A percentile compares a stretch with the other conserved stretches of the same genome.
These are phyloP conservation scores for Molothrus aeneus DNA, from an alignment of 2,797 vertebrate genomes.

Conservation along the genomic window DNA sequence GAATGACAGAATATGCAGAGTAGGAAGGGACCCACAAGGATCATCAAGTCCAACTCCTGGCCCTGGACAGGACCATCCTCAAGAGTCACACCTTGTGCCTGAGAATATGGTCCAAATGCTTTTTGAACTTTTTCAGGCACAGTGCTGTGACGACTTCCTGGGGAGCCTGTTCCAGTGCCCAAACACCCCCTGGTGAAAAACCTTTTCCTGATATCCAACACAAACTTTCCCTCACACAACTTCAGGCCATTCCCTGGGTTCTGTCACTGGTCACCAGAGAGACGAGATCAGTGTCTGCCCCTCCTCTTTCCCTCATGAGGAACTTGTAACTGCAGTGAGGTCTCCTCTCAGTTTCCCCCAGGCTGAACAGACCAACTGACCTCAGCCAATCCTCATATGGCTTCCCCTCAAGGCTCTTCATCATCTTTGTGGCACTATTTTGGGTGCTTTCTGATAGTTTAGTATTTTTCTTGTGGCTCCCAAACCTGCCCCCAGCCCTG, in stretches of 20 bases:
- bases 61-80: too few species aligned
- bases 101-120: neutral
- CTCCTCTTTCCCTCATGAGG: neutral
- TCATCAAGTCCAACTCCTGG: accelerated
- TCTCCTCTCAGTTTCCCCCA: neutral
- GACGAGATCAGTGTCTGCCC: neutral
- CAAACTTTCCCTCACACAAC: neutral
- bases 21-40: neutral
- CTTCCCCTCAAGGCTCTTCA: neutral
- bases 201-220: neutral
- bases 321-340: neutral
- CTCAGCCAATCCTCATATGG: neutral
- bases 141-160: neutral
- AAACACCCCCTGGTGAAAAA: accelerated
- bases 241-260: neutral
- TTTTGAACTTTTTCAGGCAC: neutral
- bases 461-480: neutral
- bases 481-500: neutral
- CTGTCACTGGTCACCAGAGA: neutral
- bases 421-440: neutral
- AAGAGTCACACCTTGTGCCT: neutral
- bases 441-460: neutral
- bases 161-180: neutral
- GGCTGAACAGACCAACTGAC: neutral
- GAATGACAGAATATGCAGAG: neutral